Percentiles rank a stretch among this genome's conserved stretches.
Evolutionary conservation across 2,797 vertebrate species (phyloP).

Genomic region (Sebastolobus alascanus): DNA sequence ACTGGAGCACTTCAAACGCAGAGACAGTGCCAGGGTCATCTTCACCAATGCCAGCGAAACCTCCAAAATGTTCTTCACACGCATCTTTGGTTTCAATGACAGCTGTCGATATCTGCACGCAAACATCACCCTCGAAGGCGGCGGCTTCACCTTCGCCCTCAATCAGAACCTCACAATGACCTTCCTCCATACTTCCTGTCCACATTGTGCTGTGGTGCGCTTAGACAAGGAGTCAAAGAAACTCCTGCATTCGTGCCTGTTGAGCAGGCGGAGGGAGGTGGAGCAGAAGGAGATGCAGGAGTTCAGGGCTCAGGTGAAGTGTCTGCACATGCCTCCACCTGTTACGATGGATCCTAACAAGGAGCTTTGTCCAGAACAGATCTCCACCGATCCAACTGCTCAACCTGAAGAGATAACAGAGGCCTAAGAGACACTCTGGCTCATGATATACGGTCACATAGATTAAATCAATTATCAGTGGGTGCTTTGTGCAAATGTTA

Average conservation of each 20-base stretch:
- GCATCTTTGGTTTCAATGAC: neutral
- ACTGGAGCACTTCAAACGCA: neutral
- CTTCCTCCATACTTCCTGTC: slow-evolving; percentile 20
- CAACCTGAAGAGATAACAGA: neutral
- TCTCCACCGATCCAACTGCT: neutral
- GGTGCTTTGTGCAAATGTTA: neutral
- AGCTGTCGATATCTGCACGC: neutral
- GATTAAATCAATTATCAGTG: too few species aligned
- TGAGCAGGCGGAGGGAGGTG: slow-evolving; percentile 45
- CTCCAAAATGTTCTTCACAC: slow-evolving; percentile 13
- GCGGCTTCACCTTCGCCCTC: slow-evolving; percentile 16
- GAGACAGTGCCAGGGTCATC: slow-evolving; percentile 10
- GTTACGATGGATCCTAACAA: slow-evolving; percentile 23
- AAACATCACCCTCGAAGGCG: slow-evolving; percentile 41
- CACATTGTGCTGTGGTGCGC: slow-evolving; percentile 34
- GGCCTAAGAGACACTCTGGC: neutral
- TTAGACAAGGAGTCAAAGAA: neutral
- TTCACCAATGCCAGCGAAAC: slow-evolving; percentile 1
- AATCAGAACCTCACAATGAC: slow-evolving; percentile 19
- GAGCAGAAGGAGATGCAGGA: slow-evolving; percentile 21
- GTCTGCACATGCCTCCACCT: slow-evolving; percentile 22
- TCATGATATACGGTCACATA: neutral
- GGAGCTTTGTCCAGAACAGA: slow-evolving; percentile 5
- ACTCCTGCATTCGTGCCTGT: too few species aligned
- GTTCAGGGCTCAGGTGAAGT: slow-evolving; percentile 30